These are phyloP conservation scores for Chironex yamaguchii DNA, from an alignment of 30 jellyfish, hydroid and myxozoan species.

Conservation along the genomic window DNA sequence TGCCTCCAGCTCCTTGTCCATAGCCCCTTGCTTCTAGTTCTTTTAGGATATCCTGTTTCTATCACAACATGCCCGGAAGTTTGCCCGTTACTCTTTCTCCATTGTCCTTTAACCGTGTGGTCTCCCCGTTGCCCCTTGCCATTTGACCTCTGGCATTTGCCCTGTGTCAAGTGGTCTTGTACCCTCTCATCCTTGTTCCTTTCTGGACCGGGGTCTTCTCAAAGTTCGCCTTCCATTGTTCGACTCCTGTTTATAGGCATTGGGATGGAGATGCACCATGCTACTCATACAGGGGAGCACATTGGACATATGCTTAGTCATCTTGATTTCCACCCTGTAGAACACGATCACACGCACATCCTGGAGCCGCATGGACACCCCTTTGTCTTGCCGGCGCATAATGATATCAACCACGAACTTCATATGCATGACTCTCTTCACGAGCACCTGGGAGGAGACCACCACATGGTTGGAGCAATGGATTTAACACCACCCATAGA, in stretches of 20 bases:
- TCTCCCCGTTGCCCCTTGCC: no score
- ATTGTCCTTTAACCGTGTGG: no score
- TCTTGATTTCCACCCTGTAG: not conserved
- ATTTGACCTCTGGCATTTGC: no score
- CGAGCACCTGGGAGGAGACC: conserved; percentile 4
- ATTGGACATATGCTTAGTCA: not conserved
- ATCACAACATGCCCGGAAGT: no score
- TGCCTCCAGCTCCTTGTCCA: no score
- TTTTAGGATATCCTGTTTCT: no score
- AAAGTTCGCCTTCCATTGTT: no score
- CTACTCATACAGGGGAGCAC: conserved; percentile 22
- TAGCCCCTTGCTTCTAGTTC: no score
- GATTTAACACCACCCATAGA: conserved; percentile 47
- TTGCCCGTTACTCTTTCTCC: no score
- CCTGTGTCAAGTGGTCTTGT: not conserved
- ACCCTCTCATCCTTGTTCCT: no score
- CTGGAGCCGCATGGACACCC: not conserved
- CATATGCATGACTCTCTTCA: conserved; percentile 54
- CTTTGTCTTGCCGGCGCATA: not conserved
- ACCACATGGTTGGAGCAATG: conserved; percentile 35
- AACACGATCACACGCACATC: not conserved
- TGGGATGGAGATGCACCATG: conserved; percentile 59
- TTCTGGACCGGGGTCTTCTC: no score
- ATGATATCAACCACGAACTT: conserved; percentile 50
- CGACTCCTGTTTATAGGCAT: conserved; percentile 1